A percentile compares a stretch with the other conserved stretches of the same genome.
Conservation (phyloP, 1,140 invertebrate species). For the Fopius arisanus region DNA sequence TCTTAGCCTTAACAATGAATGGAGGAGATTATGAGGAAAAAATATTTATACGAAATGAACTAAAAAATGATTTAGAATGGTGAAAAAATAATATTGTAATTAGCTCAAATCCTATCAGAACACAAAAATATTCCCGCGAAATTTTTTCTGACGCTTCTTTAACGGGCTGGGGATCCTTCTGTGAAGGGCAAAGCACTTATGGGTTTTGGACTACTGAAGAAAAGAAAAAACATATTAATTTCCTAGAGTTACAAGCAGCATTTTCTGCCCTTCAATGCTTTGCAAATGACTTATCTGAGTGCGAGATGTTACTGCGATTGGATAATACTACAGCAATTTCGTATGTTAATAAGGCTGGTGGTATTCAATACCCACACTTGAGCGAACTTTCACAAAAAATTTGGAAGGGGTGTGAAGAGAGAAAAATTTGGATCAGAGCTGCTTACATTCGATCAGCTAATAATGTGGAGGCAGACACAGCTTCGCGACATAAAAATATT, state of each 20-base stretch:
- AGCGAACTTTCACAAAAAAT: slow-evolving; percentile 33
- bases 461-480: slow-evolving; percentile 38
- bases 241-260: slow-evolving; percentile 41
- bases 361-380: slow-evolving; percentile 37
- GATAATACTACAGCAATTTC: slow-evolving; percentile 41
- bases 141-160: slow-evolving; percentile 44
- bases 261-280: slow-evolving; percentile 43
- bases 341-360: slow-evolving; percentile 37
- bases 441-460: slow-evolving; percentile 40
- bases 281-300: slow-evolving; percentile 17
- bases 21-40: slow-evolving; percentile 18
- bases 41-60: slow-evolving; percentile 7
- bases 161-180: slow-evolving; percentile 40
- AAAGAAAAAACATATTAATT: slow-evolving; percentile 41
- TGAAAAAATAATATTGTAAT: slow-evolving; percentile 12
- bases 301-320: slow-evolving; percentile 31
- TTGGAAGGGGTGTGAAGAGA: slow-evolving; percentile 43
- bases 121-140: slow-evolving; percentile 31
- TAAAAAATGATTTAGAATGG: slow-evolving; percentile 23
- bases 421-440: slow-evolving; percentile 37
- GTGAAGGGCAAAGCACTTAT: slow-evolving; percentile 29
- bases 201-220: slow-evolving; percentile 38
- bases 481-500: slow-evolving; percentile 31
- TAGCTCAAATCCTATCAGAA: slow-evolving; percentile 21
- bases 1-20: slow-evolving; percentile 26